These are phyloP conservation scores for Borostomias antarcticus DNA, from an alignment of 2,797 vertebrate species.

Conservation along the genomic window DNA sequence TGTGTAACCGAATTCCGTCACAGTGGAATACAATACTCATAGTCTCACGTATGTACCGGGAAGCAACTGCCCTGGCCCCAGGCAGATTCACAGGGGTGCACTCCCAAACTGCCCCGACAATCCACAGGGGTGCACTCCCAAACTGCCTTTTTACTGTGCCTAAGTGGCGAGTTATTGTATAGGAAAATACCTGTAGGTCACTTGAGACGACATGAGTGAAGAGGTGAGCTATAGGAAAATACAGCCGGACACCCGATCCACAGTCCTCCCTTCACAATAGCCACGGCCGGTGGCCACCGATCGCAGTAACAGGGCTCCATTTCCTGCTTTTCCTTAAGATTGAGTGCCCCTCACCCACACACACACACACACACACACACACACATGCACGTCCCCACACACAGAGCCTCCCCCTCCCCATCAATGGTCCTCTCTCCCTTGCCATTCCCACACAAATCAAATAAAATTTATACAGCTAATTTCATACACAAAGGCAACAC, in stretches of 20 bases:
- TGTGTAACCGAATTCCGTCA: too few relatives aligned
- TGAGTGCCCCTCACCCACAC: slow-evolving; percentile 45
- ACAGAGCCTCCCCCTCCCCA: slow-evolving; percentile 26
- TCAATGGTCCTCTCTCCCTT: background rate
- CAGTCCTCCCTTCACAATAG: slow-evolving; percentile 65
- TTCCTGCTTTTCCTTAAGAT: slow-evolving; percentile 60
- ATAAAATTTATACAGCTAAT: background rate
- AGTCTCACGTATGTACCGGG: too few relatives aligned
- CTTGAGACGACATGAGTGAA: slow-evolving; percentile 60
- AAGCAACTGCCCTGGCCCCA: too few relatives aligned
- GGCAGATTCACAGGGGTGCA: background rate
- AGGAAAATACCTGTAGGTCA: slow-evolving; percentile 67
- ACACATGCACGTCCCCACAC: slow-evolving; percentile 20
- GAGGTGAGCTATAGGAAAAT: slow-evolving; percentile 69
- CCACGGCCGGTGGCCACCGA: slow-evolving; percentile 59
- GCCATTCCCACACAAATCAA: background rate
- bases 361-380: slow-evolving; percentile 15
- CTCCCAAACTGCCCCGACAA: background rate
- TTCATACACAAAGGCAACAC: too few relatives aligned
- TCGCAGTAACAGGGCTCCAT: slow-evolving; percentile 53
- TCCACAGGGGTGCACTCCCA: background rate
- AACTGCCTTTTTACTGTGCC: background rate
- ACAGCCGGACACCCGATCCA: slow-evolving; percentile 66
- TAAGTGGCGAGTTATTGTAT: slow-evolving; percentile 51
- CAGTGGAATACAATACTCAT: too few relatives aligned